phyloP scores from a whole-genome alignment of 2,888 invertebrate genomes.

The Arctia plantaginis region DNA sequence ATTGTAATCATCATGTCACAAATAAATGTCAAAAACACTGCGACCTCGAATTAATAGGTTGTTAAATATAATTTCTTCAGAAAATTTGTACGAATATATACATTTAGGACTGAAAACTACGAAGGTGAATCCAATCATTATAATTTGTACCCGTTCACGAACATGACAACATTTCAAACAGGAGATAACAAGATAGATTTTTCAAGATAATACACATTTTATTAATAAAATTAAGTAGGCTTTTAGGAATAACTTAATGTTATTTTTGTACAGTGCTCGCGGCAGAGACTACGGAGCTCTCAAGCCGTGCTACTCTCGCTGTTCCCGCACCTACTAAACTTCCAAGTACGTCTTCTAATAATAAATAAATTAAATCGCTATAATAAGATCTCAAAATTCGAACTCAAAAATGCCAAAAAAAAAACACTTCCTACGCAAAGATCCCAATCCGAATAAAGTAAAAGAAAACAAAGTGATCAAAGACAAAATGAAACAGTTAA shows the following conservation, averaged over 20 bases:
- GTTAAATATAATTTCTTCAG: neutral
- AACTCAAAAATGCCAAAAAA: constrained; percentile 10
- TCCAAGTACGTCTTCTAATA: constrained; percentile 85
- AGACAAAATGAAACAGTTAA: neutral
- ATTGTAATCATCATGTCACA: no score
- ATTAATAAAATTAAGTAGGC: no score
- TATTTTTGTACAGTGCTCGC: constrained; percentile 85
- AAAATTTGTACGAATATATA: neutral
- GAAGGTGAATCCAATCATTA: neutral
- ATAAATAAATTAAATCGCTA: constrained; percentile 63
- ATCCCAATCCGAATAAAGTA: neutral
- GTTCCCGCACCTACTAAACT: constrained; percentile 87
- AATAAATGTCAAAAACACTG: no score
- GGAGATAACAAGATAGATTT: neutral
- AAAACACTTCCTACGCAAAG: neutral
- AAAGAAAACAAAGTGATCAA: neutral
- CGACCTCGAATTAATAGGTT: neutral
- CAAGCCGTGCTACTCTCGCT: constrained; percentile 83
- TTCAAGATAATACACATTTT: no score
- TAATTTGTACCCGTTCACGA: neutral
- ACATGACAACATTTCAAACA: neutral
- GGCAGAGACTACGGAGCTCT: constrained; percentile 78
- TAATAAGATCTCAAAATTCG: constrained; percentile 72
- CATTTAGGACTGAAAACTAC: neutral
- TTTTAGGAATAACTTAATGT: constrained; percentile 65